Percentiles rank a stretch among this genome's conserved stretches.
phyloP scores from a whole-genome alignment of 92 coral and sea anemone species.

The Hydrozoanthus gracilis region DNA sequence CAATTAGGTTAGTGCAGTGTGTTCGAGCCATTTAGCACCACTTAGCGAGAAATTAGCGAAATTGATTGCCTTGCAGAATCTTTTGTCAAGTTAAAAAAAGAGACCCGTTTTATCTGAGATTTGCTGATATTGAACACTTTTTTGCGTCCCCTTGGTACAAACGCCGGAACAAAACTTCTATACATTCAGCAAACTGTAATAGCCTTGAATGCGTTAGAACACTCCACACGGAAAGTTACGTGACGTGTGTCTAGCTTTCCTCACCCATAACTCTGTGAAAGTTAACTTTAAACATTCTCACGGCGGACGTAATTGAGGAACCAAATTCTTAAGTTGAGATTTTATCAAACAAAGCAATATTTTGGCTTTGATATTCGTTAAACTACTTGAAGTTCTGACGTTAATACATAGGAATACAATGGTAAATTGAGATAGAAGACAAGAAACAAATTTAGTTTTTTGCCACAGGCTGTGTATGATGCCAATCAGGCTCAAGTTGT shows the following conservation, averaged over 20 bases:
- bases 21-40: conserved; percentile 18
- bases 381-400: background rate
- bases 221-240: conserved; percentile 41
- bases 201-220: background rate
- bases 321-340: conserved; percentile 5
- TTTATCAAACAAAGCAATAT: conserved; percentile 30
- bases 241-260: background rate
- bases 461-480: conserved; percentile 3
- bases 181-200: conserved; percentile 8
- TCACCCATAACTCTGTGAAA: background rate
- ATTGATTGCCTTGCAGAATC: conserved; percentile 31
- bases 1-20: background rate
- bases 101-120: conserved; percentile 38
- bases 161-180: background rate
- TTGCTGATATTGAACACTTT: conserved; percentile 23
- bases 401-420: background rate
- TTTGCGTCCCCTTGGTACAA: conserved; percentile 5
- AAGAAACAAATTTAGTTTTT: background rate
- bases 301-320: background rate
- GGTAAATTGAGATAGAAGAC: conserved; percentile 11
- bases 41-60: conserved; percentile 33
- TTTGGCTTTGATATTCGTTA: conserved; percentile 24
- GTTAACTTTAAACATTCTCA: conserved; percentile 3
- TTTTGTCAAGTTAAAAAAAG: conserved; percentile 31
- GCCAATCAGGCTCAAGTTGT: background rate